Conservation (phyloP, 2,888 invertebrate genomes). For the Dichetophora obliterata region DNA sequence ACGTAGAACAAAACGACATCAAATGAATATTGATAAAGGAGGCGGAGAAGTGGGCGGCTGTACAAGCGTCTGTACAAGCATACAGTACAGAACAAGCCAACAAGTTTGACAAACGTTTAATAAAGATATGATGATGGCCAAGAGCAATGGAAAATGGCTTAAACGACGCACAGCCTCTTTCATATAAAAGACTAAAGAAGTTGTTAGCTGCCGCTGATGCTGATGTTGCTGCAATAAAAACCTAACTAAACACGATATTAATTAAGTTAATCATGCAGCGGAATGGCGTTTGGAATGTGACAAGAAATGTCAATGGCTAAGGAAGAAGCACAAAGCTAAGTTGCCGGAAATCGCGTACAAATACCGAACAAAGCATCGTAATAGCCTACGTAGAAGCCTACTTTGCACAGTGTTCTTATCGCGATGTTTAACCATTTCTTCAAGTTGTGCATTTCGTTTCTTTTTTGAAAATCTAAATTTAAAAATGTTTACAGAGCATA, state of each 20-base stretch:
- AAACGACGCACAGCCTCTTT: not conserved
- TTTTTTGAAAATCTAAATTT: no score
- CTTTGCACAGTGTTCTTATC: no score
- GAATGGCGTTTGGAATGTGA: constrained; percentile 19
- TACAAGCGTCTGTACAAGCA: constrained; percentile 40
- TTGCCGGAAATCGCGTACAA: not conserved
- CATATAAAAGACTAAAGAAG: constrained; percentile 27
- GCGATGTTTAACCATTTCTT: no score
- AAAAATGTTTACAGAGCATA: no score
- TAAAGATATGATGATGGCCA: constrained; percentile 37
- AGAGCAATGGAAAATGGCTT: constrained; percentile 14
- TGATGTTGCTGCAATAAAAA: constrained; percentile 1
- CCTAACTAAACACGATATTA: constrained; percentile 5
- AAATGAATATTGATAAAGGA: constrained; percentile 68
- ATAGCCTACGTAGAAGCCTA: not conserved
- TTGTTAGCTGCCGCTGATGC: constrained; percentile 37
- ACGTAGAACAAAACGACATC: constrained; percentile 54
- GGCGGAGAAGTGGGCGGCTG: constrained; percentile 63
- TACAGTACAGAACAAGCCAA: constrained; percentile 20
- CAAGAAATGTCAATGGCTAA: constrained; percentile 14
- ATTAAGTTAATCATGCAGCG: constrained; percentile 28
- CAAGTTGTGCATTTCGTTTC: no score
- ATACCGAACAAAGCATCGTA: not conserved
- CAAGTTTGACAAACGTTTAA: constrained; percentile 30
- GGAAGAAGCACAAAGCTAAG: not conserved